Evolutionary conservation across 2,888 invertebrate species (phyloP).

Genomic region (Limnephilus auricula): DNA sequence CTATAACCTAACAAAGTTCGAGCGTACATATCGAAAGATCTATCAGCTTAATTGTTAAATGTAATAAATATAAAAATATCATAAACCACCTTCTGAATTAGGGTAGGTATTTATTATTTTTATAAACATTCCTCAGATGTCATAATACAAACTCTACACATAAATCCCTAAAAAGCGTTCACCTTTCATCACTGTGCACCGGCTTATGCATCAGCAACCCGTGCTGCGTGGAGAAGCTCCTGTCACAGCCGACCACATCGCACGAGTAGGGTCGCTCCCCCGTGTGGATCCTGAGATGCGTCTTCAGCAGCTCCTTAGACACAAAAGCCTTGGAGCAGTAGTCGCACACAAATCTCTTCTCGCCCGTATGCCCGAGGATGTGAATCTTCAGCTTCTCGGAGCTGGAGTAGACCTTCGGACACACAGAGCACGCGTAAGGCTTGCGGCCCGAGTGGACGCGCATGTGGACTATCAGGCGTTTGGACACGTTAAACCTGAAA

Average conservation of each 20-base stretch:
- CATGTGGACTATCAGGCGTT: constrained; percentile 54
- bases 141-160: no score
- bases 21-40: no score
- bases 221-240: constrained; percentile 56
- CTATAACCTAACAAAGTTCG: no score
- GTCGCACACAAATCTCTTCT: constrained; percentile 36
- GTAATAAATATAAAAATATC: no score
- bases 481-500: constrained; percentile 58
- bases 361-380: constrained; percentile 52
- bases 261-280: constrained; percentile 58
- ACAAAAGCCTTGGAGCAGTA: constrained; percentile 50
- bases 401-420: constrained; percentile 52
- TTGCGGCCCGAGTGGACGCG: constrained; percentile 51
- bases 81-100: no score
- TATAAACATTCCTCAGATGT: no score
- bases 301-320: constrained; percentile 49
- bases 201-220: constrained; percentile 59
- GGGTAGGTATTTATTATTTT: no score
- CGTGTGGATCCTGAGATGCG: constrained; percentile 57
- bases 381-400: constrained; percentile 56
- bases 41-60: no score
- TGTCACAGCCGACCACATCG: constrained; percentile 31
- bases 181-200: constrained; percentile 56
- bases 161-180: background rate
- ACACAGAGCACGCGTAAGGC: constrained; percentile 48